Conservation (phyloP, 2,113 vertebrate species). For the Phycodurus eques region DNA sequence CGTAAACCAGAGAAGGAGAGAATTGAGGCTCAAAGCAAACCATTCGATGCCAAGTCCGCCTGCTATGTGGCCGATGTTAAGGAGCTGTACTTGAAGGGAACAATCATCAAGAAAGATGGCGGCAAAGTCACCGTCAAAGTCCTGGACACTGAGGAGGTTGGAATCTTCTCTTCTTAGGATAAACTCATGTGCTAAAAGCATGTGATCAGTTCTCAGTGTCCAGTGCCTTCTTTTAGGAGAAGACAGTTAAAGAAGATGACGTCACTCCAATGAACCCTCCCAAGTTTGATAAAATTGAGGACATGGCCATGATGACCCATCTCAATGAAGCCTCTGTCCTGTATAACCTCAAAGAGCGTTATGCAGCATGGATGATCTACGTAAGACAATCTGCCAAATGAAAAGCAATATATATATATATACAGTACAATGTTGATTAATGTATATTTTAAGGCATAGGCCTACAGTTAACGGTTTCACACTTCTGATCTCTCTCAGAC, state of each 20-base stretch:
- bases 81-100: conserved; percentile 57
- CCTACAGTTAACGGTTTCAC: neutral
- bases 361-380: conserved; percentile 96
- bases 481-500: conserved; percentile 38
- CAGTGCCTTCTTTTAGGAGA: conserved; percentile 47
- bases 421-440: too few species aligned
- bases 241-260: conserved; percentile 54
- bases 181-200: neutral
- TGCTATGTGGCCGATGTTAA: conserved; percentile 47
- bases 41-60: conserved; percentile 60
- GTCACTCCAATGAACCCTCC: conserved; percentile 67
- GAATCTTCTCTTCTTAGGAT: conserved; percentile 5
- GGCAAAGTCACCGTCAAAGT: conserved; percentile 54
- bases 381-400: conserved; percentile 60
- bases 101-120: conserved; percentile 48
- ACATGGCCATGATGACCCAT: conserved; percentile 91
- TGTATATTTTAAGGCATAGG: neutral
- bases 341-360: conserved; percentile 92
- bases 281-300: conserved; percentile 77
- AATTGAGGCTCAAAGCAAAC: conserved; percentile 55
- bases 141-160: conserved; percentile 37
- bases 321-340: conserved; percentile 84
- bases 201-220: conserved; percentile 10
- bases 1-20: conserved; percentile 65
- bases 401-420: neutral